Evolutionary conservation across 2,888 invertebrate species (phyloP), one percentile per base, ranked within the genome.

Genomic region (Tolmerus cingulatus): DNA sequence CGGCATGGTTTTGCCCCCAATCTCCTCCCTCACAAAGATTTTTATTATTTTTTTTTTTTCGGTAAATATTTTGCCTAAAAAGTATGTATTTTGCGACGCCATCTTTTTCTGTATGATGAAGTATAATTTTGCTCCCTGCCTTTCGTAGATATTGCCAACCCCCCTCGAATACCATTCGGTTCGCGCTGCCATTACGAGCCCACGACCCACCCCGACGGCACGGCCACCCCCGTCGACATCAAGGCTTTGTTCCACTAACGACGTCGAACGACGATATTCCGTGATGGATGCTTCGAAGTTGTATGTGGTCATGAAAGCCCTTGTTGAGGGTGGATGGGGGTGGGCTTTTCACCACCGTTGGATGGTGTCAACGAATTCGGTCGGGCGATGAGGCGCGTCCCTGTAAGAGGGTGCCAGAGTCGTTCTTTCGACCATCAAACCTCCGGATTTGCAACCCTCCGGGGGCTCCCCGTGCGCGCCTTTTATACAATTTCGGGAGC

Each of bases 41-140:
- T 46, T 43, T 14, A 3, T 43, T 43, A 14, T 43, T 43, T 74
- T 46, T 77, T 86, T 86, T 85, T 74, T 43, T 85, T 43, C 34
- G 51, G 86, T 51, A 86, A 76, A 86, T 46, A 86, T 86, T 86
- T 86, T 76, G 86, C 76, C 51, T 76, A 86, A 51, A 66, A 86
- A 51, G 86, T 86, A 86, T 86, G 86, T 86, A 86, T 86, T 86
- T 46, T 86, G 85, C 85, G 86, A 86, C 86, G 86, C 86, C 86
- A 86, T 86, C 77, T 86, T 86, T 77, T 86, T 74, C 77, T 86
- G 74, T 86, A 74, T 86, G 86, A 86, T 86, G 77, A 86, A 86
- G 77, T 77, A 86, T 86, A 86, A 86, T 86, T 77, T 86, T 34
- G 55, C 51, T 86, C 74, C 77, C 77, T 46, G 76, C 77, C 55